Percentiles rank a stretch among this genome's conserved stretches.
phyloP scores from a whole-genome alignment of 1,140 invertebrate species.

The Oncopeltus fasciatus region DNA sequence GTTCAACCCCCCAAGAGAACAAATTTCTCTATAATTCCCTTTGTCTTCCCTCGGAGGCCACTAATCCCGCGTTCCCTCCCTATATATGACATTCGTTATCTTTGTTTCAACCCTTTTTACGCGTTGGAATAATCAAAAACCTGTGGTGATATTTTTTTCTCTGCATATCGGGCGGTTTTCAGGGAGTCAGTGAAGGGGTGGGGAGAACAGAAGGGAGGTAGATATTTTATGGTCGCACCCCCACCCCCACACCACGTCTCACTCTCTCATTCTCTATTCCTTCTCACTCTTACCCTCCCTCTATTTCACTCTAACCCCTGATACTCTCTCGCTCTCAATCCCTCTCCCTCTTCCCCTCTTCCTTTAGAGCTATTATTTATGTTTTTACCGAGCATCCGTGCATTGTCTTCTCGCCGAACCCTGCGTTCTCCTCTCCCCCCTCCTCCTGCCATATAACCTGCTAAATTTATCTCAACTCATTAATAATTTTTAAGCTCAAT shows the following conservation, averaged over 20 bases:
- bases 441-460: constrained; percentile 21
- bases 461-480: constrained; percentile 22
- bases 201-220: constrained; percentile 9
- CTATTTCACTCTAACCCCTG: no score
- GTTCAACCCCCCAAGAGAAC: constrained; percentile 18
- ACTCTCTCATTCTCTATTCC: no score
- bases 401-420: background rate
- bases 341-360: constrained; percentile 12
- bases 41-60: constrained; percentile 22
- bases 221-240: constrained; percentile 20
- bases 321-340: no score
- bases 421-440: background rate
- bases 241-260: no score
- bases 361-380: constrained; percentile 21
- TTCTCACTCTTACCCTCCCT: no score
- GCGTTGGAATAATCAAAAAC: constrained; percentile 26
- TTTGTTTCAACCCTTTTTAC: constrained; percentile 27
- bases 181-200: background rate
- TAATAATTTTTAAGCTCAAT: constrained; percentile 21
- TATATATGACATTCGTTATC: constrained; percentile 27
- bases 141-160: constrained; percentile 24
- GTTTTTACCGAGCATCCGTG: constrained; percentile 16
- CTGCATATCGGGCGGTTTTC: constrained; percentile 20
- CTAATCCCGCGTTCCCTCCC: constrained; percentile 11
- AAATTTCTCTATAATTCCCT: constrained; percentile 26